These are phyloP conservation scores for Aldabrachelys gigantea DNA, from an alignment of 2,113 vertebrate genomes.

Conservation along the genomic window DNA sequence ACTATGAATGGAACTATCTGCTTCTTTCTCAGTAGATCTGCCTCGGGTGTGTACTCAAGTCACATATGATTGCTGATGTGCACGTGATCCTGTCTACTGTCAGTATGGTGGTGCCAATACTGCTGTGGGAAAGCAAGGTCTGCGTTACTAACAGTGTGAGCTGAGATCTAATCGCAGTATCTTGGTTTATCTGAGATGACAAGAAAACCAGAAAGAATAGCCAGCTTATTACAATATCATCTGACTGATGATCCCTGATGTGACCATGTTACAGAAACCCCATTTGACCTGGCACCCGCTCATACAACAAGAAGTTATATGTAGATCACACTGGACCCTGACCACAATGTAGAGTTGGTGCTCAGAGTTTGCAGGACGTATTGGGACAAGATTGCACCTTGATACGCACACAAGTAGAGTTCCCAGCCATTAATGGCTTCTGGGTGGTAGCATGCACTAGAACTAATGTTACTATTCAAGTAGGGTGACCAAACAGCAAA, in stretches of 20 bases:
- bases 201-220: not conserved
- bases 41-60: conserved; percentile 22
- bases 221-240: not conserved
- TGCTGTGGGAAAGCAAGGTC: not conserved
- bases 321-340: not conserved
- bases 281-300: not conserved
- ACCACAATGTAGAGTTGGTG: not conserved
- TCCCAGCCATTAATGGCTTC: not conserved
- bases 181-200: not conserved
- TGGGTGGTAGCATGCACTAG: rapidly evolving
- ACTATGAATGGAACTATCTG: conserved; percentile 36
- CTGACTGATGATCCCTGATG: not conserved
- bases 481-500: too few relatives aligned
- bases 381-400: not conserved
- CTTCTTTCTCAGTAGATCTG: conserved; percentile 59
- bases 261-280: not conserved
- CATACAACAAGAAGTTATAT: not conserved
- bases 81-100: not conserved
- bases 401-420: not conserved
- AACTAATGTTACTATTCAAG: not conserved
- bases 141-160: not conserved
- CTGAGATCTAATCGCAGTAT: not conserved
- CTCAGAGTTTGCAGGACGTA: not conserved
- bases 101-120: rapidly evolving
- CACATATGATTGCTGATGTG: conserved; percentile 1